These are phyloP conservation scores for Falco peregrinus DNA, from an alignment of 2,797 vertebrate species.

Conservation along the genomic window DNA sequence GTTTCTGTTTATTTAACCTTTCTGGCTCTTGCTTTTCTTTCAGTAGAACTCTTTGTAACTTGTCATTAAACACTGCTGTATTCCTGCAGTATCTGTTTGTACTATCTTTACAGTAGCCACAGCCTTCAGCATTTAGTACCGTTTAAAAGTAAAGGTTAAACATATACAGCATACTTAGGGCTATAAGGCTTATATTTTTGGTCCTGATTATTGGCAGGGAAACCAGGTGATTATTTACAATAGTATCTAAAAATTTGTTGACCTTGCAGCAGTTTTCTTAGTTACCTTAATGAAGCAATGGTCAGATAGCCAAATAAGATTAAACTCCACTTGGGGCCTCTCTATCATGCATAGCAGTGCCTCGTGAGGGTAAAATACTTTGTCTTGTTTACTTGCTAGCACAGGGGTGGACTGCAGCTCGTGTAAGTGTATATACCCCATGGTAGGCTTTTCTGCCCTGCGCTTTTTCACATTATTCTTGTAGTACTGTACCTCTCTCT, in stretches of 20 bases:
- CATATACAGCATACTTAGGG: not conserved
- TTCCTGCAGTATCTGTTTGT: slow-evolving; percentile 48
- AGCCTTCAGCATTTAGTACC: slow-evolving; percentile 22
- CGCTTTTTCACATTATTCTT: not conserved
- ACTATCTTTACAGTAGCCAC: slow-evolving; percentile 41
- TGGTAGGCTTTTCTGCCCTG: not conserved
- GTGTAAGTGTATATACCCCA: not conserved
- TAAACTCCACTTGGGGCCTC: not conserved
- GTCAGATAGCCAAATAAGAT: slow-evolving; percentile 33
- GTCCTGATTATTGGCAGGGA: slow-evolving; percentile 1
- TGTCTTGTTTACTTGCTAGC: not conserved
- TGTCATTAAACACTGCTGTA: slow-evolving; percentile 49
- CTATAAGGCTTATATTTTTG: slow-evolving; percentile 15
- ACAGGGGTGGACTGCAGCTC: not conserved
- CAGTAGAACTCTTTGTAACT: slow-evolving; percentile 43
- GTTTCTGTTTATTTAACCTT: slow-evolving; percentile 65
- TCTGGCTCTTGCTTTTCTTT: slow-evolving; percentile 40
- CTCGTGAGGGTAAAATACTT: not conserved
- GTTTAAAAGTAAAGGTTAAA: slow-evolving; percentile 44
- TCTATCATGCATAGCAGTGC: fast-evolving
- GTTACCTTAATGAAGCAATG: not conserved
- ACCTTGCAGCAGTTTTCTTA: slow-evolving; percentile 7
- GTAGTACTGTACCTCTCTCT: not conserved
- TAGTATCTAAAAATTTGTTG: not conserved
- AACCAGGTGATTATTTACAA: slow-evolving; percentile 42